A percentile compares a stretch with the other conserved stretches of the same genome.
Conservation (phyloP, 2,888 invertebrate species). For the Apoda limacodes region DNA sequence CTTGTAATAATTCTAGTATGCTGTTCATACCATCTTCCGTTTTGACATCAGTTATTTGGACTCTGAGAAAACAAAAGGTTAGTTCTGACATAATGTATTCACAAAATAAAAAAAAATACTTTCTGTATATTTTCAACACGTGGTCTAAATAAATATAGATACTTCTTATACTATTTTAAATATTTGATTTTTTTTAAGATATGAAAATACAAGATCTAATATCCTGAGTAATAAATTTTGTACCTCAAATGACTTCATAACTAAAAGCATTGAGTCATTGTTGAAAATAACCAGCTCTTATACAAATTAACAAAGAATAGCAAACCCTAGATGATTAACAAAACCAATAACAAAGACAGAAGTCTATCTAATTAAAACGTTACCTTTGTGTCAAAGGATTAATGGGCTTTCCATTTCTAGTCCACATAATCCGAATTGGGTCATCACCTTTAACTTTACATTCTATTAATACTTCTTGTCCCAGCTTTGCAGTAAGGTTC, state of each 20-base stretch:
- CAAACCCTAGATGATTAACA: too few relatives aligned
- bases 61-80: conserved; percentile 34
- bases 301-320: too few relatives aligned
- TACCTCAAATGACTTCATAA: background rate
- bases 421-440: conserved; percentile 87
- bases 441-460: conserved; percentile 88
- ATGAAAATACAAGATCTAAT: too few relatives aligned
- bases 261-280: background rate
- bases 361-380: conserved; percentile 1
- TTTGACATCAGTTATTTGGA: conserved; percentile 59
- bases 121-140: too few relatives aligned
- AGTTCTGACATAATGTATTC: too few relatives aligned
- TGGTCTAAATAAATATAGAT: too few relatives aligned
- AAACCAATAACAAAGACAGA: background rate
- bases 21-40: conserved; percentile 56
- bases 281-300: too few relatives aligned
- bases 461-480: conserved; percentile 78
- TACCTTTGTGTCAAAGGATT: conserved; percentile 69
- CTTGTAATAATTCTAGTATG: conserved; percentile 47
- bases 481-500: conserved; percentile 82
- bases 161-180: too few relatives aligned
- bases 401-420: conserved; percentile 77
- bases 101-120: too few relatives aligned
- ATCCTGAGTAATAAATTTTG: background rate
- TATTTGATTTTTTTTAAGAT: too few relatives aligned